phyloP scores from a whole-genome alignment of 1,140 invertebrate genomes.

The Diorhabda elongata region DNA sequence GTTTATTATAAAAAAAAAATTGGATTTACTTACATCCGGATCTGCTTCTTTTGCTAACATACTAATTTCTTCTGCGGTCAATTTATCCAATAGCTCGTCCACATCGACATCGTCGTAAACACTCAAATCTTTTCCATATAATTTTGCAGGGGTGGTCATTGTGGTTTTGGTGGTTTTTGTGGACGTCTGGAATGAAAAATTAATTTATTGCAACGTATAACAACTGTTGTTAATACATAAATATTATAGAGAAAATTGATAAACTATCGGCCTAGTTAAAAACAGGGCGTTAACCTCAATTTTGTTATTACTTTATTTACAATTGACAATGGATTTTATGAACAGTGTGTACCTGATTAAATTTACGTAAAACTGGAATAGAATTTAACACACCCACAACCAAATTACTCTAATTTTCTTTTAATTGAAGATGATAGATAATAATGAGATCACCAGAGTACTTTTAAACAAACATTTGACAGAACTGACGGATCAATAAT shows the following conservation, averaged over 20 bases:
- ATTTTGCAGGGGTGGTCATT: conserved; percentile 81
- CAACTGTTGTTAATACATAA: too few relatives aligned
- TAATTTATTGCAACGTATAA: too few relatives aligned
- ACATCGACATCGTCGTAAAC: conserved; percentile 95
- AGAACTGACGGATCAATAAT: conserved; percentile 11
- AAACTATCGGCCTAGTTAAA: neutral
- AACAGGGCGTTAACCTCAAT: conserved; percentile 26
- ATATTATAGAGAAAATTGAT: too few relatives aligned
- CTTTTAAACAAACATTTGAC: conserved; percentile 6
- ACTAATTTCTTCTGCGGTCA: conserved; percentile 94
- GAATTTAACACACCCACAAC: conserved; percentile 31
- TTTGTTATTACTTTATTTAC: neutral
- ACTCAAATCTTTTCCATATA: conserved; percentile 89
- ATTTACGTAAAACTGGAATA: conserved; percentile 4
- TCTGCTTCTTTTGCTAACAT: conserved; percentile 98
- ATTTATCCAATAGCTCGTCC: conserved; percentile 89
- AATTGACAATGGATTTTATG: conserved; percentile 19
- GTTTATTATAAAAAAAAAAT: neutral
- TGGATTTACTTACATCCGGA: conserved; percentile 84
- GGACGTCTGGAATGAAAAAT: conserved; percentile 64
- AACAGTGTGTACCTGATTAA: conserved; percentile 18
- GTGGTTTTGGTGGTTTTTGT: conserved; percentile 80
- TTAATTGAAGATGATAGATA: conserved; percentile 1
- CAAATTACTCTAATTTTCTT: conserved; percentile 31
- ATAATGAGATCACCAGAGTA: neutral